These are phyloP conservation scores for Xestia xanthographa DNA, from an alignment of 2,888 invertebrate species.

Conservation along the genomic window DNA sequence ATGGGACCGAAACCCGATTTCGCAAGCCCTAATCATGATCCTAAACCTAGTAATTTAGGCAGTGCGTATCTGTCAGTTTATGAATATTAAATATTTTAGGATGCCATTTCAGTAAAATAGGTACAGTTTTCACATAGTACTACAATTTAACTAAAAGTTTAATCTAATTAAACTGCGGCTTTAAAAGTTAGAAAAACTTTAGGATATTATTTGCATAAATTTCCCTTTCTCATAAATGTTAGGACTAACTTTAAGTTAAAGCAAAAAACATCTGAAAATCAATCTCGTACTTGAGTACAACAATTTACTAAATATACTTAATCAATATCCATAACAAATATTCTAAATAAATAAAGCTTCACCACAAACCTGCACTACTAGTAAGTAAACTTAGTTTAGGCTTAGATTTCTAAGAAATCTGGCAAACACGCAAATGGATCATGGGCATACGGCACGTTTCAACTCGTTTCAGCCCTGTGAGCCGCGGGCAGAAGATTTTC, in stretches of 20 bases:
- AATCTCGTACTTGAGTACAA: no score
- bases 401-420: no score
- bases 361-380: no score
- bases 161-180: background rate
- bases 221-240: background rate
- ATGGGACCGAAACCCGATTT: no score
- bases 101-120: background rate
- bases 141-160: slow-evolving; percentile 4
- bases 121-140: slow-evolving; percentile 1
- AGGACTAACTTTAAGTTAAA: background rate
- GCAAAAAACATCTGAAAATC: background rate
- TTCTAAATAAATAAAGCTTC: no score
- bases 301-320: background rate
- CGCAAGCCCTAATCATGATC: no score
- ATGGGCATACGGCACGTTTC: no score
- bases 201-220: slow-evolving; percentile 19
- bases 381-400: no score
- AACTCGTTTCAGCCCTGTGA: no score
- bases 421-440: no score
- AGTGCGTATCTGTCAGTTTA: background rate
- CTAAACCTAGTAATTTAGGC: background rate
- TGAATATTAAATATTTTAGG: background rate
- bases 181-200: background rate
- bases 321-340: no score
- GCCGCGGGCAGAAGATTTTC: no score